A percentile compares a stretch with the other conserved stretches of the same genome.
Conservation (phyloP, 2,113 vertebrate genomes). For the Perognathus longimembris region DNA sequence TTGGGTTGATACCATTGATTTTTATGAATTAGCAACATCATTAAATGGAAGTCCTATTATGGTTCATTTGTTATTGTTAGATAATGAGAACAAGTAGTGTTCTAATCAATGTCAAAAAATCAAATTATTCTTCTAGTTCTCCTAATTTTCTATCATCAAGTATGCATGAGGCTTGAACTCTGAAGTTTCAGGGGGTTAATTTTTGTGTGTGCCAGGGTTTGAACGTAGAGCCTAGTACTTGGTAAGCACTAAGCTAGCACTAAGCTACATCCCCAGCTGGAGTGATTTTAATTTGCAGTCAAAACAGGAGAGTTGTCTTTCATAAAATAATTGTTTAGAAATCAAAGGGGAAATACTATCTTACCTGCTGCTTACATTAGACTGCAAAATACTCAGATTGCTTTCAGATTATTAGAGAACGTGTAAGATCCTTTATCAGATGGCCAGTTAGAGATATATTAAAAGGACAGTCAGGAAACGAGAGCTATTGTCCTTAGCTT, state of each 20-base stretch:
- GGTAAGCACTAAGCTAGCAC: background rate
- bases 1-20: background rate
- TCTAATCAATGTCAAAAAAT: background rate
- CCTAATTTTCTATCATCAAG: background rate
- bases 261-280: background rate
- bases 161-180: background rate
- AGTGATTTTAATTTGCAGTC: background rate
- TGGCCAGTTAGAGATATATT: background rate
- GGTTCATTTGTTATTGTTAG: background rate
- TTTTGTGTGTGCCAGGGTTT: background rate
- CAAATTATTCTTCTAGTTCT: conserved; percentile 11
- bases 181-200: background rate
- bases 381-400: conserved; percentile 1
- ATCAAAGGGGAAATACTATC: background rate
- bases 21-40: conserved; percentile 31
- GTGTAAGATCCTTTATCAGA: background rate
- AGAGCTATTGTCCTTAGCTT: background rate
- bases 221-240: background rate
- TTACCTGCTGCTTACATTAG: background rate
- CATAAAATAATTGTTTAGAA: background rate
- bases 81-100: background rate
- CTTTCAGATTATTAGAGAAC: conserved; percentile 4
- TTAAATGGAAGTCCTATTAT: background rate
- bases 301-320: conserved; percentile 27
- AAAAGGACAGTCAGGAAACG: background rate